Evolutionary conservation across 2,113 vertebrate species (phyloP), one percentile per base, ranked within the genome.

Genomic region (Labeo rohita): DNA sequence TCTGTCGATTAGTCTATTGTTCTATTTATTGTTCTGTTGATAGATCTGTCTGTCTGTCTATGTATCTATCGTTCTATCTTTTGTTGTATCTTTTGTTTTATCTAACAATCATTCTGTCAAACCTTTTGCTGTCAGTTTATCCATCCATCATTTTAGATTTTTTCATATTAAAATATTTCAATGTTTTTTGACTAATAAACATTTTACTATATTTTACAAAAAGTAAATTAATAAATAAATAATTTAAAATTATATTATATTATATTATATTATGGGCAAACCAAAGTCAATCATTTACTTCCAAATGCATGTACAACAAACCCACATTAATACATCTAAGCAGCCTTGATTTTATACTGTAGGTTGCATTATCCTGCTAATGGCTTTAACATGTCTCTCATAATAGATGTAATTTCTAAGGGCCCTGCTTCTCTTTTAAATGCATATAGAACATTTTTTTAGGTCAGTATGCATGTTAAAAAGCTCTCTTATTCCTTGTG

Each of bases 401-500:
- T 70, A 21, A 70, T 43, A 72, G 16, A n/a, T 59, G 68, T 43
- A 5, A 21, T 43, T 72, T 43, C 16, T 21, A 72, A 72, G 4
- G 39, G 68, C 68, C 39, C 39, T 45, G 68, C 18, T 45, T n/a
- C 18, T 4, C 9, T 72, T 45, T 72, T 21, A 59, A 10, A 78
- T 18, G 0, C 36, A 43, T 49, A 7, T 63, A 66, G 80, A 10
- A 34, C 10, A 1, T 34, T n/a, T 73, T 82, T 28, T 16, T 66
- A 56, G 66, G 80, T 81, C 79, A 83, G 63, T 6, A 72, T 83
- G 18, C 47, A 54, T 83, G 66, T 83, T 70, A 11, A 83, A 54
- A 72, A 52, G 65, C 50, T 49, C 66, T 73, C 12, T 39, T 45
- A 45, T 45, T 34, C 28, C 79, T 50, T 50, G 23, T 18, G 45